phyloP scores from a whole-genome alignment of 2,113 vertebrate species.

The Pseudorhombus dupliciocellatus region DNA sequence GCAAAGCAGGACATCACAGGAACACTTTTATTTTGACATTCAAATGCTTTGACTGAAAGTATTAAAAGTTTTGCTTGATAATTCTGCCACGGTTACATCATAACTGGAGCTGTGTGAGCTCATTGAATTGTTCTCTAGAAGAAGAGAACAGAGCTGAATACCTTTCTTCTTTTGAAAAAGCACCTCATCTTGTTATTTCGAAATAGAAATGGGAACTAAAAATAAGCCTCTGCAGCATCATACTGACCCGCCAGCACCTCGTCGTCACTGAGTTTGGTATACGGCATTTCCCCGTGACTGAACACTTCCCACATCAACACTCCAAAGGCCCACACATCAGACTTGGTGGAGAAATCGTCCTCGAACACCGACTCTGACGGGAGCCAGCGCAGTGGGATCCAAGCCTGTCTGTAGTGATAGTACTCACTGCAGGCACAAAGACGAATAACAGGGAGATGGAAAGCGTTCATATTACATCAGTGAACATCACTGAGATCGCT shows the following conservation, averaged over 20 bases:
- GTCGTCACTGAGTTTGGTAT: constrained; percentile 86
- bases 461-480: constrained; percentile 3
- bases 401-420: constrained; percentile 94
- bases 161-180: not conserved
- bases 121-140: no score
- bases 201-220: not conserved
- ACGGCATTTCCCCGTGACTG: constrained; percentile 91
- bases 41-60: no score
- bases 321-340: constrained; percentile 95
- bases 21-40: no score
- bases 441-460: constrained; percentile 9
- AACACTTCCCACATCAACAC: constrained; percentile 99
- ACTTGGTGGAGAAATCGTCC: constrained; percentile 95
- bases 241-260: constrained; percentile 91
- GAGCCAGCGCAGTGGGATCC: constrained; percentile 97
- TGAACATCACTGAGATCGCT: not conserved
- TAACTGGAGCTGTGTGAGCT: no score
- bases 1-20: no score
- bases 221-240: not conserved
- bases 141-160: no score
- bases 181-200: not conserved
- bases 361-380: constrained; percentile 92
- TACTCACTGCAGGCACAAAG: constrained; percentile 85
- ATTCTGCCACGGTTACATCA: no score
- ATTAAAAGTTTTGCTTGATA: no score